Evolutionary conservation across 2,113 vertebrate species (phyloP).

Genomic region (Embiotoca jacksoni): DNA sequence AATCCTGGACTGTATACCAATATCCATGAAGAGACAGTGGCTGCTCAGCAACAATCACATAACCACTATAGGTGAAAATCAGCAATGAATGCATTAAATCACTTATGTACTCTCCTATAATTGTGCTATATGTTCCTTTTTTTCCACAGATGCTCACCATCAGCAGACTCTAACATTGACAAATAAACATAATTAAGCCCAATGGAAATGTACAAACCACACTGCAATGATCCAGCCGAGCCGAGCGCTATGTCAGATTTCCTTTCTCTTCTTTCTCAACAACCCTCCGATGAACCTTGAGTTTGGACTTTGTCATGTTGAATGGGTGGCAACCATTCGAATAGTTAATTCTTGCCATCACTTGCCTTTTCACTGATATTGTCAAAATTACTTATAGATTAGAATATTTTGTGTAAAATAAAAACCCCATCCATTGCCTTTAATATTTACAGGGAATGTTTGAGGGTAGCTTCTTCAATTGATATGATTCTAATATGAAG

Average conservation of each 20-base stretch:
- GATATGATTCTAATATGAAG: too few relatives aligned
- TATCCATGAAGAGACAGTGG: background rate
- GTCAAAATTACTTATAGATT: too few relatives aligned
- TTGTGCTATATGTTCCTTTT: background rate
- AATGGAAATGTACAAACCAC: background rate
- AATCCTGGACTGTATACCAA: background rate
- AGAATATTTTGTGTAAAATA: too few relatives aligned
- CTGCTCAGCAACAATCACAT: background rate
- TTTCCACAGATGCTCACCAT: background rate
- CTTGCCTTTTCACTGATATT: background rate
- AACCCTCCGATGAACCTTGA: background rate
- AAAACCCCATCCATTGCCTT: too few relatives aligned
- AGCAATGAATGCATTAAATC: background rate
- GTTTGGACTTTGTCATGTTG: constrained; percentile 16
- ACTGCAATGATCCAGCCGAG: background rate
- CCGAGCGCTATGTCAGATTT: background rate
- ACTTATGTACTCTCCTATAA: background rate
- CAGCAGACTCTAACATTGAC: background rate
- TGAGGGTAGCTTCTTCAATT: too few relatives aligned
- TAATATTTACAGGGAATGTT: too few relatives aligned
- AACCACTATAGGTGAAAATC: background rate
- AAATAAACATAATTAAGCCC: background rate
- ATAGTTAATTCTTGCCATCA: constrained; percentile 25
- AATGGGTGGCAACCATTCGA: background rate
- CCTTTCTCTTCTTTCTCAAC: background rate